A percentile compares a stretch with the other conserved stretches of the same genome.
Conservation (phyloP, 92 coral and sea anemone species). For the Bergia puertoricense region DNA sequence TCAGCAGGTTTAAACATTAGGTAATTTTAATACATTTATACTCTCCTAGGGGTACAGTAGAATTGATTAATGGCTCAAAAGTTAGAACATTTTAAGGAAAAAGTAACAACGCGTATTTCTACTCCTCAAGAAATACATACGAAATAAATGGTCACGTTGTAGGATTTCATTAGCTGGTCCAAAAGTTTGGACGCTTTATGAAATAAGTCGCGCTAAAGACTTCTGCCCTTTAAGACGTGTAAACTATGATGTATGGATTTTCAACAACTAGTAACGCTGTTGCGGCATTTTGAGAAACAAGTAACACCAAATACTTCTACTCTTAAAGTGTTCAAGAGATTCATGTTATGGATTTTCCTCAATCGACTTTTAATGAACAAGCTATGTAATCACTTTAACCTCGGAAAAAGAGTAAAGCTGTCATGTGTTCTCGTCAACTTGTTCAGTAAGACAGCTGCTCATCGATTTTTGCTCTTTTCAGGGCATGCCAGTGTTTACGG, state of each 20-base stretch:
- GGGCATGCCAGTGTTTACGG: constrained; percentile 42
- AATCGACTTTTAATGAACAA: not conserved
- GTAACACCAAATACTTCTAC: not conserved
- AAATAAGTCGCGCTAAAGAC: too few relatives aligned
- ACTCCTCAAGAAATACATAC: not conserved
- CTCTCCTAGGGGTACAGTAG: not conserved
- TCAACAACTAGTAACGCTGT: too few relatives aligned
- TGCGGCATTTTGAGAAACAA: not conserved
- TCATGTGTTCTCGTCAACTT: not conserved
- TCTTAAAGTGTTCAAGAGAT: too few relatives aligned
- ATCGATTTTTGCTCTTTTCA: not conserved
- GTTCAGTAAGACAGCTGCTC: not conserved
- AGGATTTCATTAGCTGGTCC: not conserved
- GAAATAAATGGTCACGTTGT: too few relatives aligned
- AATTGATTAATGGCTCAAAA: not conserved
- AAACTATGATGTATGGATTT: too few relatives aligned
- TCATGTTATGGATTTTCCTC: not conserved
- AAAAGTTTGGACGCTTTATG: not conserved
- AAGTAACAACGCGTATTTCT: not conserved
- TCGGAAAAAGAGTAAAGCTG: not conserved
- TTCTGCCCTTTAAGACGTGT: too few relatives aligned
- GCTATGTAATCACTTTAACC: not conserved
- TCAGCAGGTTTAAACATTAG: not conserved
- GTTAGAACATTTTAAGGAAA: not conserved
- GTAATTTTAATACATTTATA: not conserved